Base-by-base conservation (phyloP, 1,140 invertebrate genomes). In the Cephus cinctus region DNA sequence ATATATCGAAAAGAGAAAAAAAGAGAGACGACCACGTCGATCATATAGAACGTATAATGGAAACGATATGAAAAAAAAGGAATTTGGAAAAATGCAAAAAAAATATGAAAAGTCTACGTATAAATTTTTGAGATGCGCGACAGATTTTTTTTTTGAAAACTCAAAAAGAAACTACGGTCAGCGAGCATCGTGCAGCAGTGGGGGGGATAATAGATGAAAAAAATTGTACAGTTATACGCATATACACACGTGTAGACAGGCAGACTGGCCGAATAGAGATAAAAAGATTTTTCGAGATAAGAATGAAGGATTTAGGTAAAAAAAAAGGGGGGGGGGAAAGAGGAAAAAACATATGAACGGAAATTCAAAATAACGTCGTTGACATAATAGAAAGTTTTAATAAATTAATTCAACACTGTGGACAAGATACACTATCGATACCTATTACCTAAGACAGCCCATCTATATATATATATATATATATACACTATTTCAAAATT, bases 361-460 rank as follows among this genome's bases (percentile, higher is more conserved):
- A 55, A 56, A 55, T 64, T 55, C 52, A 61, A 59, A 45, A 64
- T 50, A 58, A 56, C 55, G n/a, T n/a, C n/a, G n/a, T n/a, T n/a
- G n/a, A n/a, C n/a, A n/a, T n/a, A n/a, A 58, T 57, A 64, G 56
- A 67, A 69, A 65, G 59, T 69, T 69, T 65, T 64, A 62, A 67
- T 57, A 59, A 64, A 70, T 60, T 61, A 59, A 63, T 57, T 67
- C 53, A 27, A 8, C n/a, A 27, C 25, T 59, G 62, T 52, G 49
- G 52, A 56, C 36, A 57, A 45, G 36, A 58, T 39, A 60, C 44
- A 56, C 47, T 27, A 27, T 27, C 25, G 25, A 27, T 27, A 27
- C 25, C n/a, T n/a, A 8, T 27, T 27, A 27, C 25, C 25, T 6
- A n/a, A 27, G 25, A 27, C 25, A 27, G 6, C 6, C 25, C 6